Base-by-base conservation (phyloP, 2,113 vertebrate species). In the Pomatorhinus ruficollis region DNA sequence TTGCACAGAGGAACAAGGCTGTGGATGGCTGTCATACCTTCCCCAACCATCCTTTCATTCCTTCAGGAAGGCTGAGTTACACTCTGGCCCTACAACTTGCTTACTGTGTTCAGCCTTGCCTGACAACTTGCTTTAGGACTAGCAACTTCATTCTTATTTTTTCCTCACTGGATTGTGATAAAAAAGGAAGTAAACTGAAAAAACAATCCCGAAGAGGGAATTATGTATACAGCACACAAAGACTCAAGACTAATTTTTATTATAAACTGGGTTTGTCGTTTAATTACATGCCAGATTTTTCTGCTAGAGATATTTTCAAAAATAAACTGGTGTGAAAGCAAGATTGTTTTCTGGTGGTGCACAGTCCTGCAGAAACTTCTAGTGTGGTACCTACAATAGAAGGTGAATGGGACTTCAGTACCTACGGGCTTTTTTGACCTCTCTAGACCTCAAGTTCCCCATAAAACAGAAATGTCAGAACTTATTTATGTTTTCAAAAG, bases 391-490 rank as follows among this genome's bases (percentile, higher is more conserved):
- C 69, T 94, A 25, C 49, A 65, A 45, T 4, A 76, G 74, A 71
- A 96, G 65, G 65, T 64, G 49, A 89, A 78, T 15, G n/a, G 13
- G 24, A 75, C 44, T 68, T 87, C 39, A 52, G 15, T 25, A 75
- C 47, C 84, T 85, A 37, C 0, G 0, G 69, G 57, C 39, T 89
- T 90, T 91, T 91, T 71, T 64, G 69, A 68, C 52, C 72, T 89
- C 68, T 86, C 64, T 25, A 31, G 68, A 75, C 49, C 31, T 78
- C 65, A 83, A 44, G 17, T 23, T 75, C n/a, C 44, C 45, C 35
- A 52, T 33, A 71, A 87, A 91, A 87, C 28, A 92, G 53, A 89
- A 91, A 89, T 21, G 40, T 89, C 81, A 94, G 44, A 91, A 84
- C 6, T 37, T 77, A 57, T 80, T 94, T 86, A 30, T 50, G 40